Conservation (phyloP, 2,888 invertebrate genomes). For the Volucella bombylans region DNA sequence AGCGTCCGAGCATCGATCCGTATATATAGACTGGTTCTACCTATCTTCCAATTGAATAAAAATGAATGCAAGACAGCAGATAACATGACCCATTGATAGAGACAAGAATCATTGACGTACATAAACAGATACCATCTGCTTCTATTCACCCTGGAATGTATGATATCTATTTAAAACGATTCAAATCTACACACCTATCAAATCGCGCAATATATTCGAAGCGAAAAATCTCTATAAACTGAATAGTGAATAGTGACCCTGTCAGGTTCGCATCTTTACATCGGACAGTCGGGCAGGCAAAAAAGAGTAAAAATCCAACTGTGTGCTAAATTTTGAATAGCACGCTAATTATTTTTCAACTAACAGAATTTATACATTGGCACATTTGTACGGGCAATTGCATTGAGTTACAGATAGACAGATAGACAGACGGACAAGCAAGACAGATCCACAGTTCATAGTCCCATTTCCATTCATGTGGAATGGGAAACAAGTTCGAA, state of each 20-base stretch:
- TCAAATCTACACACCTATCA: no score
- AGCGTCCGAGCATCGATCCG: no score
- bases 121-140: background rate
- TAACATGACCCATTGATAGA: no score
- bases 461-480: slow-evolving; percentile 11
- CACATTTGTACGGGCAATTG: slow-evolving; percentile 25
- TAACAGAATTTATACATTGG: slow-evolving; percentile 38
- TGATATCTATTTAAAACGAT: background rate
- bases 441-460: slow-evolving; percentile 1
- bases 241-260: slow-evolving; percentile 26
- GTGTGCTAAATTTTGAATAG: slow-evolving; percentile 53
- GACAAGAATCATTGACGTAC: background rate
- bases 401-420: slow-evolving; percentile 14
- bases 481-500: slow-evolving; percentile 55
- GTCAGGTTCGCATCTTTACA: slow-evolving; percentile 42
- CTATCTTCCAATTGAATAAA: no score
- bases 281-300: slow-evolving; percentile 15
- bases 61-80: no score
- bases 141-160: background rate
- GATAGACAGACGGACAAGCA: slow-evolving; percentile 56
- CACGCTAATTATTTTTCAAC: slow-evolving; percentile 69
- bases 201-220: background rate
- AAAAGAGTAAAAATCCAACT: slow-evolving; percentile 36
- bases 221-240: background rate
- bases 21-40: no score